Conservation (phyloP, 1,140 invertebrate genomes). For the Contarinia nasturtii region DNA sequence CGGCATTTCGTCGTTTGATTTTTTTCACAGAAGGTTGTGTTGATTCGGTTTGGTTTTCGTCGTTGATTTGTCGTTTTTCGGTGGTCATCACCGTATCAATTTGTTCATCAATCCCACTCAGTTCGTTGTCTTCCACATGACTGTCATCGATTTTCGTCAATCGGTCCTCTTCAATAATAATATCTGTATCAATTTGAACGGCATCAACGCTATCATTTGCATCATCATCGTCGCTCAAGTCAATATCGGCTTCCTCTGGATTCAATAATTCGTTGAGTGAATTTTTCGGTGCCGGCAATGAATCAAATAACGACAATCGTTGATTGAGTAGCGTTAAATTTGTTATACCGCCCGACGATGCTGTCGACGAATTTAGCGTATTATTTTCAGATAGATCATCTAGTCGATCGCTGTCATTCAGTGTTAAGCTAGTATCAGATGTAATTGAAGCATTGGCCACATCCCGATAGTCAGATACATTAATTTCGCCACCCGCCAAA, state of each 20-base stretch:
- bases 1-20: conserved; percentile 27
- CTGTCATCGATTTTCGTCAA: background rate
- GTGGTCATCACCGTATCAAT: background rate
- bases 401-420: conserved; percentile 4
- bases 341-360: background rate
- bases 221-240: background rate
- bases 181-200: background rate
- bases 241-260: no score
- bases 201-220: background rate
- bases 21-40: conserved; percentile 15
- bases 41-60: conserved; percentile 4
- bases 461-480: conserved; percentile 4
- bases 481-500: conserved; percentile 15
- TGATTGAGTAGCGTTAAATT: conserved; percentile 2
- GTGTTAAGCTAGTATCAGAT: conserved; percentile 5
- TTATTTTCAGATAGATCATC: background rate
- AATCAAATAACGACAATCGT: background rate
- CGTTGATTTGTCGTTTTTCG: background rate
- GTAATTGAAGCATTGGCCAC: conserved; percentile 1
- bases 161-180: background rate
- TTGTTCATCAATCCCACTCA: background rate
- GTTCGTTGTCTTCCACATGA: background rate
- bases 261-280: no score
- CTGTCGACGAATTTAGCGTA: conserved; percentile 4
- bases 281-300: background rate